phyloP scores from a whole-genome alignment of 2,888 invertebrate genomes.

The Cosmia trapezina region DNA sequence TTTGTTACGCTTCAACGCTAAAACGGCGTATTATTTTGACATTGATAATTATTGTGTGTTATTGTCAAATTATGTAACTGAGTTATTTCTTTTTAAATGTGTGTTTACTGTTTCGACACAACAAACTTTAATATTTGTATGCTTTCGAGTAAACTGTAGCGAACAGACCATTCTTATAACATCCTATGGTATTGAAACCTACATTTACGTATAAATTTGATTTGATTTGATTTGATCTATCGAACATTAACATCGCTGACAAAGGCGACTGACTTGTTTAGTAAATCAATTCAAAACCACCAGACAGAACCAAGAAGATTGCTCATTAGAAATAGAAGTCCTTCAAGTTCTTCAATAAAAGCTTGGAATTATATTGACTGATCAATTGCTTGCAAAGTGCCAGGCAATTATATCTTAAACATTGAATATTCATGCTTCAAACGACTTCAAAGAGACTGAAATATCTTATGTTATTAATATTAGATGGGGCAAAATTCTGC shows the following conservation, averaged over 20 bases:
- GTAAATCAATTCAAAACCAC: slow-evolving; percentile 7
- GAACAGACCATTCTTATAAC: too few species aligned
- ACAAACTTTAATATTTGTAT: too few species aligned
- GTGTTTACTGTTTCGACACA: too few species aligned
- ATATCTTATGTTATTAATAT: slow-evolving; percentile 30
- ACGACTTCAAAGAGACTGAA: slow-evolving; percentile 3
- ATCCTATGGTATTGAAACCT: too few species aligned
- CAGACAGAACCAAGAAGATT: background rate
- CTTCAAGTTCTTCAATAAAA: slow-evolving; percentile 27
- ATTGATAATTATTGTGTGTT: too few species aligned
- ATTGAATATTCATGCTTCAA: slow-evolving; percentile 48
- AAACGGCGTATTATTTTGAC: too few species aligned
- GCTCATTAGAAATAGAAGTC: slow-evolving; percentile 30
- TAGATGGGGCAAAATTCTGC: slow-evolving; percentile 8
- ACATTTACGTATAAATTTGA: too few species aligned
- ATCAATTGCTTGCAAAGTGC: slow-evolving; percentile 26
- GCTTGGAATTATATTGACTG: slow-evolving; percentile 29
- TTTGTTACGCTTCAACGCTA: too few species aligned
- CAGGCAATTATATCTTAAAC: slow-evolving; percentile 25
- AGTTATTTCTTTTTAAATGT: too few species aligned
- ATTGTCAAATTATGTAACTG: too few species aligned
- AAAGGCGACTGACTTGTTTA: background rate
- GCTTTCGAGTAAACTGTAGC: too few species aligned
- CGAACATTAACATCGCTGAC: background rate
- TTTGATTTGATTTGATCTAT: too few species aligned